Conservation (phyloP, 2,113 vertebrate genomes). For the Dicentrarchus labrax region DNA sequence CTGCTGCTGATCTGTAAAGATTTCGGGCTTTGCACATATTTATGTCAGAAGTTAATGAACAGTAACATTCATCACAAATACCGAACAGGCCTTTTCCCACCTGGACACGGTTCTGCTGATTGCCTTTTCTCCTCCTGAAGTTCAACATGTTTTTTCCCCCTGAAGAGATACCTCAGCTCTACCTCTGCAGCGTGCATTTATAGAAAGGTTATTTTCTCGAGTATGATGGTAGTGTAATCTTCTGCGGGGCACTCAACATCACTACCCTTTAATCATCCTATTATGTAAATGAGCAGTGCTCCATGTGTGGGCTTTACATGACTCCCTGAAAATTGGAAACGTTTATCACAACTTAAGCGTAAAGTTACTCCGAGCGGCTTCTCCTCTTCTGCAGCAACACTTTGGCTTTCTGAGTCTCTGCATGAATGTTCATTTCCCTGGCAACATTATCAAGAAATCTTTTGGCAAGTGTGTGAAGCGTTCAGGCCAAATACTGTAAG, state of each 20-base stretch:
- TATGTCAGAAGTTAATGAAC: background rate
- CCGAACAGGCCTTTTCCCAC: background rate
- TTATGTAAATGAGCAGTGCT: constrained; percentile 48
- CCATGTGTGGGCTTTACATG: constrained; percentile 34
- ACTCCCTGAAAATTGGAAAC: constrained; percentile 5
- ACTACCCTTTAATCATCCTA: constrained; percentile 49
- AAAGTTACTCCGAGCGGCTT: background rate
- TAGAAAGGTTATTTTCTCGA: constrained; percentile 23
- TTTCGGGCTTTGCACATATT: background rate
- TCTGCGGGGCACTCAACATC: constrained; percentile 9
- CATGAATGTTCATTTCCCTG: constrained; percentile 45
- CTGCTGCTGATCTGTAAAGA: background rate
- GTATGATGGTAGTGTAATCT: constrained; percentile 18
- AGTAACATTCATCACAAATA: background rate
- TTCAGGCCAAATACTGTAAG: constrained; percentile 43
- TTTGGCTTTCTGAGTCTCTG: background rate
- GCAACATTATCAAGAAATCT: constrained; percentile 65
- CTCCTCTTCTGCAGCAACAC: constrained; percentile 11
- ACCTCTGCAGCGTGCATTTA: constrained; percentile 1
- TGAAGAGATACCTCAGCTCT: background rate
- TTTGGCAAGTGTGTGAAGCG: constrained; percentile 38
- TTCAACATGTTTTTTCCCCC: background rate
- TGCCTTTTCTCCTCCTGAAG: too few species aligned
- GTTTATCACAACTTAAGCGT: constrained; percentile 30
- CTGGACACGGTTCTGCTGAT: background rate